Base-by-base conservation (phyloP, 2,797 vertebrate genomes). In the Helarctos malayanus region DNA sequence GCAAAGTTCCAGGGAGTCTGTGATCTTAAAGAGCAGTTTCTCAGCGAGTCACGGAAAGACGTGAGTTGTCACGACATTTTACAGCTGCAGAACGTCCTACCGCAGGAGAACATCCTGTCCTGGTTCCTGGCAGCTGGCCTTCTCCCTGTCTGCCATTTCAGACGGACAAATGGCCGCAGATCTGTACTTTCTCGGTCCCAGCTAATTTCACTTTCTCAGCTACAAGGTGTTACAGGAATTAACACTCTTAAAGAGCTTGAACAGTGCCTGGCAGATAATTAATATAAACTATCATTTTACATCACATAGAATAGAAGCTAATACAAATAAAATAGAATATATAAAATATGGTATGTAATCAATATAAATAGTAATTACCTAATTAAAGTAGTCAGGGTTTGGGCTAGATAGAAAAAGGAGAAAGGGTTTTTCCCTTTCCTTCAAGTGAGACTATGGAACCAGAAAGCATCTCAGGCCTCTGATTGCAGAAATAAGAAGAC, bases 1-100 rank as follows among this genome's bases (percentile, higher is more conserved):
- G 49, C 49, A 14, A 14, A 0, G 19, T 57, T 32, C 14, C 78
- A 15, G 18, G 23, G 4, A 47, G 21, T 4, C 76, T 3, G 2
- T 10, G 65, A 38, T 54, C 41, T 11, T 73, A 87, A 25, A 65
- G 59, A 49, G 49, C 32, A 9, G 25, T 23, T 13, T 57, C 35
- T 57, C 38, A 7, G 61, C 15, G 45, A 38, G n/a, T 35, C 65
- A 2, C 59, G 18, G 3, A 68, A 8, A 49, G 14, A 45, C 47
- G 5, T 0, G 32, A 9, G 21, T 16, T 7, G 2, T 41, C 13
- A 23, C 1, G 11, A 19, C 11, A 0, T 82, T n/a, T 25, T 2
- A 6, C 19, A 68, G 65, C 47, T 4, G 16, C n/a, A 16, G 10
- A 1, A 1, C 0, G 8, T 91, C 38, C 21, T 4, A 0, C 18